A percentile compares a stretch with the other conserved stretches of the same genome.
Evolutionary conservation across 2,797 vertebrate genomes (phyloP).

Genomic region (Toxotes lorentzi): DNA sequence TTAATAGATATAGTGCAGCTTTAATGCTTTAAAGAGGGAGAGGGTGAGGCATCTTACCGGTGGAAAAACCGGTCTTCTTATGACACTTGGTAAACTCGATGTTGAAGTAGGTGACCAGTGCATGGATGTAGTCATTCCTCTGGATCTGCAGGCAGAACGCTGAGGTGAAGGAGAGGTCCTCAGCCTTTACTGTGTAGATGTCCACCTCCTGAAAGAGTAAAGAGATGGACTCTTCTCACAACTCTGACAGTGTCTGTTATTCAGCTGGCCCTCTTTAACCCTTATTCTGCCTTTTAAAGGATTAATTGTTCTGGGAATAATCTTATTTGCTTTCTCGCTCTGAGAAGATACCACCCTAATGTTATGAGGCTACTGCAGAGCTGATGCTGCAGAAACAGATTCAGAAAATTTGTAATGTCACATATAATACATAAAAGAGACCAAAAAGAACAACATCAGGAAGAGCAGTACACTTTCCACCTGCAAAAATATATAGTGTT

Average conservation of each 20-base stretch:
- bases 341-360: neutral
- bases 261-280: neutral
- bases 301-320: neutral
- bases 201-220: constrained; percentile 91
- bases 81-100: constrained; percentile 99
- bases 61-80: constrained; percentile 98
- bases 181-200: constrained; percentile 96
- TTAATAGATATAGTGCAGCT: neutral
- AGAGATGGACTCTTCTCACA: constrained; percentile 23
- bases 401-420: neutral
- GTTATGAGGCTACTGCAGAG: neutral
- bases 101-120: constrained; percentile 98
- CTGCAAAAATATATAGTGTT: neutral
- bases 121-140: constrained; percentile 97
- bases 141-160: constrained; percentile 97
- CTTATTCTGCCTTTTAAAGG: neutral
- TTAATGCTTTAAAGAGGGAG: neutral
- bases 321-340: neutral
- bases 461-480: neutral
- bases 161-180: constrained; percentile 94
- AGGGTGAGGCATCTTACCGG: constrained; percentile 84
- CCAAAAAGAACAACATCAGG: neutral
- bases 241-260: neutral
- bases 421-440: neutral
- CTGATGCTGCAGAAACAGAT: neutral